Evolutionary conservation across 2,113 vertebrate species (phyloP).

Genomic region (Cettia cetti): DNA sequence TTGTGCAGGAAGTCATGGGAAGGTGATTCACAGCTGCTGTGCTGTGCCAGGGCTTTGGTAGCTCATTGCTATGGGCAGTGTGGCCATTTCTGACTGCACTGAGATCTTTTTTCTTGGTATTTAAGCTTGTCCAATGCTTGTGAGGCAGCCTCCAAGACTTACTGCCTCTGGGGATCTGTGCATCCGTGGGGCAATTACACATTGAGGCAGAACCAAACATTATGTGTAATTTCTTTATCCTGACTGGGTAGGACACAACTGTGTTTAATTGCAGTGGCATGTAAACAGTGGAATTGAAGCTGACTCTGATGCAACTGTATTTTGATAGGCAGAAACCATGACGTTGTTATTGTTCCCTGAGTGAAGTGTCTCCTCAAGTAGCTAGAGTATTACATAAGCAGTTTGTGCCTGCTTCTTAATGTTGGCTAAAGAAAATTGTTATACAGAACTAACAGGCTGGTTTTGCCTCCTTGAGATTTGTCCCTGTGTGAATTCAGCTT

Average conservation of each 20-base stretch:
- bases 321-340: slow-evolving; percentile 38
- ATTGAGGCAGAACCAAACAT: background rate
- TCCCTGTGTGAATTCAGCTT: background rate
- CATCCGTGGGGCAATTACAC: background rate
- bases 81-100: background rate
- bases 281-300: slow-evolving; percentile 18
- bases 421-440: background rate
- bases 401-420: background rate
- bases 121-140: background rate
- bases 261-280: slow-evolving; percentile 11
- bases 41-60: background rate
- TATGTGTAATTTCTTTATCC: background rate
- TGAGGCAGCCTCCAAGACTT: background rate
- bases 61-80: background rate
- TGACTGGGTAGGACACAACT: background rate
- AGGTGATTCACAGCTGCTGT: slow-evolving; percentile 26
- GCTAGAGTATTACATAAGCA: background rate
- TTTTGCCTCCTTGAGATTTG: background rate
- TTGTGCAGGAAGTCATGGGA: background rate
- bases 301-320: slow-evolving; percentile 24
- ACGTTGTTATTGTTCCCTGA: background rate
- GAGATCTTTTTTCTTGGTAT: background rate
- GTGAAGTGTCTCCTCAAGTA: slow-evolving; percentile 14
- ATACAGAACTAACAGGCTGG: background rate
- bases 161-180: background rate